Percentiles rank a stretch among this genome's conserved stretches.
phyloP scores from a whole-genome alignment of 1,140 invertebrate species.

The Gonatopus flavifemur region DNA sequence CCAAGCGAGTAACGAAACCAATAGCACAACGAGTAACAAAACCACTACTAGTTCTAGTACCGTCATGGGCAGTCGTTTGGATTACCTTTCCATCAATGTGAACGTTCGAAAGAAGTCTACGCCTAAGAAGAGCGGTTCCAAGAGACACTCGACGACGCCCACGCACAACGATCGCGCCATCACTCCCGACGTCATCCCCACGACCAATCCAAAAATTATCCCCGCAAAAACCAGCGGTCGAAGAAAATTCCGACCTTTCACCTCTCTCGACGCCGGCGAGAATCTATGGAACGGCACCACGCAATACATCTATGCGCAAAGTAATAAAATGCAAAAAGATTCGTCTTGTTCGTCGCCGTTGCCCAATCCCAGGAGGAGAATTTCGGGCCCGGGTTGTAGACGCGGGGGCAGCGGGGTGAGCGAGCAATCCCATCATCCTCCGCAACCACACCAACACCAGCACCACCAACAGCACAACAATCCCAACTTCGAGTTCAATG shows the following conservation, averaged over 20 bases:
- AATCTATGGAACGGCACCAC: conserved; percentile 69
- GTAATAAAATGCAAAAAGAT: conserved; percentile 60
- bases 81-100: conserved; percentile 14
- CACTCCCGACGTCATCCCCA: conserved; percentile 29
- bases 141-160: conserved; percentile 18
- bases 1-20: neutral
- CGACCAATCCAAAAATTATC: conserved; percentile 31
- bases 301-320: conserved; percentile 64
- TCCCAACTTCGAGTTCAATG: conserved; percentile 52
- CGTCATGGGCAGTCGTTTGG: neutral
- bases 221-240: conserved; percentile 54
- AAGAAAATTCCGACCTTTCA: conserved; percentile 49
- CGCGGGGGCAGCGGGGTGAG: conserved; percentile 5
- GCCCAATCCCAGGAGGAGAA: conserved; percentile 57
- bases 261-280: conserved; percentile 48
- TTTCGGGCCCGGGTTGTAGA: too few species aligned
- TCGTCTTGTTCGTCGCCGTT: too few species aligned
- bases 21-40: conserved; percentile 8
- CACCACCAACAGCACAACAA: conserved; percentile 23
- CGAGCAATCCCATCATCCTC: too few species aligned
- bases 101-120: conserved; percentile 12
- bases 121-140: conserved; percentile 27
- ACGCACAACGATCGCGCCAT: conserved; percentile 39
- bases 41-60: conserved; percentile 28
- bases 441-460: neutral